phyloP scores from a whole-genome alignment of 2,797 vertebrate species.

The Phylloscopus collybita region DNA sequence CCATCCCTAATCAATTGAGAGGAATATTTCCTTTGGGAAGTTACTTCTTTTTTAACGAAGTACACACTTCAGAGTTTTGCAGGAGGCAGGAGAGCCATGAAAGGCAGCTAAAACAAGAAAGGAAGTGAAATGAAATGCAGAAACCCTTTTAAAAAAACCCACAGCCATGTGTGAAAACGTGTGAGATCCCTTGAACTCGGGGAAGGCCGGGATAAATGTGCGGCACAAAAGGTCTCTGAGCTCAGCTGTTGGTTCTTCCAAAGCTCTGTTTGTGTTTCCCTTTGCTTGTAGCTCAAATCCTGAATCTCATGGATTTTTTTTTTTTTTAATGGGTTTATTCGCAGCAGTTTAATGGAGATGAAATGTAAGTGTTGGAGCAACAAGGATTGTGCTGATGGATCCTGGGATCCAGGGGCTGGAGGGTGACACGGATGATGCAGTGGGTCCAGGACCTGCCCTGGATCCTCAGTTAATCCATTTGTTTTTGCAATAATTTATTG shows the following conservation, averaged over 20 bases:
- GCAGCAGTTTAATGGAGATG: not conserved
- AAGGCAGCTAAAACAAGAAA: constrained; percentile 10
- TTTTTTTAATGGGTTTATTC: not conserved
- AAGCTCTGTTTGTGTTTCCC: not conserved
- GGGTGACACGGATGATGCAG: fast-evolving
- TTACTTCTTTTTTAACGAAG: not conserved
- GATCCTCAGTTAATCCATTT: not conserved
- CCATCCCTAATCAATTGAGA: not conserved
- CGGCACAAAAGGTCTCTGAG: not conserved
- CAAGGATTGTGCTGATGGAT: fast-evolving
- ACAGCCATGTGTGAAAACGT: not conserved
- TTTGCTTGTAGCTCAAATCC: not conserved
- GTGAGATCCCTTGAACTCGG: not conserved
- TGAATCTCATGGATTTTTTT: not conserved
- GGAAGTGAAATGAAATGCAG: not conserved
- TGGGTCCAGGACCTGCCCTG: not conserved
- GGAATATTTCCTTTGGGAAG: not conserved
- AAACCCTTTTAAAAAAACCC: not conserved
- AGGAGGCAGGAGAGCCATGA: not conserved
- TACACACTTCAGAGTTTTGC: not conserved
- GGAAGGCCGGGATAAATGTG: not conserved
- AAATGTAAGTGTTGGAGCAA: fast-evolving
- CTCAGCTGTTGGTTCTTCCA: constrained; percentile 29
- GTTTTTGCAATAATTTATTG: fast-evolving
- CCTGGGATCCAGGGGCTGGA: not conserved